phyloP scores from a whole-genome alignment of 2,888 invertebrate genomes.

The Melieria omissa region DNA sequence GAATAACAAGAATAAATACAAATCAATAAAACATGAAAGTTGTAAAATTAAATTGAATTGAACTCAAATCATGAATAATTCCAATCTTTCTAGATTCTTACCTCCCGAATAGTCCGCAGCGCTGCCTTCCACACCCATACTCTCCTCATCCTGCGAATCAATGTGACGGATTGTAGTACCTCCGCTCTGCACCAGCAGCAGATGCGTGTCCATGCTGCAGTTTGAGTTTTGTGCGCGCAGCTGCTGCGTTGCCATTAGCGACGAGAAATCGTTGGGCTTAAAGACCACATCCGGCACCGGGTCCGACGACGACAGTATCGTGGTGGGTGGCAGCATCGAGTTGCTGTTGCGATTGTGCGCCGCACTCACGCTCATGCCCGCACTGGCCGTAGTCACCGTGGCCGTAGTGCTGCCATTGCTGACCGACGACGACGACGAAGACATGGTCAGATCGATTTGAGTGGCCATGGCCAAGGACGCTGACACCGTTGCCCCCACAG shows the following conservation, averaged over 20 bases:
- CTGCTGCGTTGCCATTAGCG: slow-evolving; percentile 59
- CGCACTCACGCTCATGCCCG: slow-evolving; percentile 9
- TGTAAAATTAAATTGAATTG: neutral
- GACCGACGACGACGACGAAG: slow-evolving; percentile 54
- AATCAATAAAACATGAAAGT: slow-evolving; percentile 1
- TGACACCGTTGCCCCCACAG: neutral
- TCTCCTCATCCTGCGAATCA: slow-evolving; percentile 52
- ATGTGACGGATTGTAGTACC: slow-evolving; percentile 38
- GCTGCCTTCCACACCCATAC: slow-evolving; percentile 46
- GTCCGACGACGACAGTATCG: slow-evolving; percentile 61
- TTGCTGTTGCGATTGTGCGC: slow-evolving; percentile 40
- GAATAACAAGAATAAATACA: neutral
- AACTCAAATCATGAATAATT: neutral
- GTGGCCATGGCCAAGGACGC: slow-evolving; percentile 45
- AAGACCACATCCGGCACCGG: slow-evolving; percentile 61
- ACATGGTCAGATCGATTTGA: slow-evolving; percentile 61
- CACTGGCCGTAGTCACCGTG: slow-evolving; percentile 39
- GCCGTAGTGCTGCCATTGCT: slow-evolving; percentile 52
- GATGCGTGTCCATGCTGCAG: slow-evolving; percentile 21
- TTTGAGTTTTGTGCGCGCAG: slow-evolving; percentile 46
- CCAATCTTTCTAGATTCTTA: slow-evolving; percentile 40
- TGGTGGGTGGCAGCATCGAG: slow-evolving; percentile 60
- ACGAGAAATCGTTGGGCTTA: slow-evolving; percentile 64
- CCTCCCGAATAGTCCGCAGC: slow-evolving; percentile 57
- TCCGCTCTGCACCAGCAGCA: slow-evolving; percentile 17